These are phyloP conservation scores for Seriola aureovittata DNA, from an alignment of 2,113 vertebrate species.

Conservation along the genomic window DNA sequence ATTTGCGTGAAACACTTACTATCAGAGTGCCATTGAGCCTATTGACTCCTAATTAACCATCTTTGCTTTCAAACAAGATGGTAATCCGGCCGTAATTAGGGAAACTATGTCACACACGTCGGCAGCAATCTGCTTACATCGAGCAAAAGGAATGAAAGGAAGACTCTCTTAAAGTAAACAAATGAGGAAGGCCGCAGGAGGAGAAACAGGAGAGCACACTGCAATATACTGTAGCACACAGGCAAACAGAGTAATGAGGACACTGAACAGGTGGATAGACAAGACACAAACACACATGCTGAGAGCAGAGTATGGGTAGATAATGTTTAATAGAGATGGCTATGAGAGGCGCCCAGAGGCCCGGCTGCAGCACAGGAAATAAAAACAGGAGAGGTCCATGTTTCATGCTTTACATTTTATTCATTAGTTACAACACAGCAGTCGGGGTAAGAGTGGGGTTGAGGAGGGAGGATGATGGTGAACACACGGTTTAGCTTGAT, in stretches of 20 bases:
- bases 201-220: conserved; percentile 47
- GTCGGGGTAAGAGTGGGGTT: neutral
- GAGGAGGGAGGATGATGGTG: conserved; percentile 44
- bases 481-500: conserved; percentile 64
- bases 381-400: conserved; percentile 62
- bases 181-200: conserved; percentile 56
- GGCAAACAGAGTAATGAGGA: conserved; percentile 65
- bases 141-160: conserved; percentile 48
- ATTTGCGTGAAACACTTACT: conserved; percentile 44
- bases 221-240: conserved; percentile 38
- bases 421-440: conserved; percentile 57
- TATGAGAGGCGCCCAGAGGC: conserved; percentile 50
- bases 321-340: conserved; percentile 68
- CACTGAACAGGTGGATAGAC: conserved; percentile 56
- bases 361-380: conserved; percentile 51
- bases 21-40: conserved; percentile 61
- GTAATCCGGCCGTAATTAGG: conserved; percentile 77
- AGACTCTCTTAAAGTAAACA: conserved; percentile 62
- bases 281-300: conserved; percentile 69
- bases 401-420: conserved; percentile 77
- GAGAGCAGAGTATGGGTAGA: conserved; percentile 43
- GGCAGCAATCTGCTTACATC: conserved; percentile 57
- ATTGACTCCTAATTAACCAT: conserved; percentile 74
- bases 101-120: conserved; percentile 54
- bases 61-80: conserved; percentile 75